A percentile compares a stretch with the other conserved stretches of the same genome.
These are phyloP conservation scores for Strigamia maritima DNA, from an alignment of 2,888 invertebrate genomes.

Conservation along the genomic window DNA sequence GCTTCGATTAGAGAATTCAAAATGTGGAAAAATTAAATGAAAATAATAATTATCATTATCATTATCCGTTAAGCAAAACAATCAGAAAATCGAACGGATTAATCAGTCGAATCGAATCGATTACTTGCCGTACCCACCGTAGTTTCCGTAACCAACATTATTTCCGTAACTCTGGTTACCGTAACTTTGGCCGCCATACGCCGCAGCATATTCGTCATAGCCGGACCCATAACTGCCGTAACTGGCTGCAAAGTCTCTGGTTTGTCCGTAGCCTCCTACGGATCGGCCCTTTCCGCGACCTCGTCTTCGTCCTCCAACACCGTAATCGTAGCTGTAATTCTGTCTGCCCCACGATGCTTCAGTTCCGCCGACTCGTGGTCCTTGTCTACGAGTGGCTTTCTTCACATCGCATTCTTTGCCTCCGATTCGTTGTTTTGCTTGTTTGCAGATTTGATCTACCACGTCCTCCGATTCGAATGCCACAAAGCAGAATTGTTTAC, in stretches of 20 bases:
- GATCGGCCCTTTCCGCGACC: slow-evolving; percentile 8
- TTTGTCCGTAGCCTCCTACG: slow-evolving; percentile 26
- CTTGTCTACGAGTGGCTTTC: slow-evolving; percentile 36
- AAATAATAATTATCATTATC: neutral
- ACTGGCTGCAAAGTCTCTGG: slow-evolving; percentile 3
- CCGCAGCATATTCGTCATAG: neutral
- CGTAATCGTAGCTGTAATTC: slow-evolving; percentile 33
- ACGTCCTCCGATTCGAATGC: slow-evolving; percentile 39
- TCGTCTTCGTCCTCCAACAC: slow-evolving; percentile 31
- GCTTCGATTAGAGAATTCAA: neutral
- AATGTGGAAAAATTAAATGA: neutral
- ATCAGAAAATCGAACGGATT: neutral
- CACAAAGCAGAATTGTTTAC: slow-evolving; percentile 38
- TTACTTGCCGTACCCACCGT: slow-evolving; percentile 38
- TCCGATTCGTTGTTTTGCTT: slow-evolving; percentile 38
- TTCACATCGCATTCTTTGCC: slow-evolving; percentile 39
- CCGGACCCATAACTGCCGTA: slow-evolving; percentile 11
- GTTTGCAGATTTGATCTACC: slow-evolving; percentile 38
- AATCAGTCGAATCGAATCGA: neutral
- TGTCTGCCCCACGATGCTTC: slow-evolving; percentile 9
- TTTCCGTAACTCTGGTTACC: slow-evolving; percentile 20
- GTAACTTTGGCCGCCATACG: slow-evolving; percentile 15
- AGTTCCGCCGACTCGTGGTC: slow-evolving; percentile 24
- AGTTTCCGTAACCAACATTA: slow-evolving; percentile 34
- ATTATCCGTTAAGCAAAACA: neutral